These are phyloP conservation scores for Dryadula phaetusa DNA, from an alignment of 2,888 invertebrate genomes.

Conservation along the genomic window DNA sequence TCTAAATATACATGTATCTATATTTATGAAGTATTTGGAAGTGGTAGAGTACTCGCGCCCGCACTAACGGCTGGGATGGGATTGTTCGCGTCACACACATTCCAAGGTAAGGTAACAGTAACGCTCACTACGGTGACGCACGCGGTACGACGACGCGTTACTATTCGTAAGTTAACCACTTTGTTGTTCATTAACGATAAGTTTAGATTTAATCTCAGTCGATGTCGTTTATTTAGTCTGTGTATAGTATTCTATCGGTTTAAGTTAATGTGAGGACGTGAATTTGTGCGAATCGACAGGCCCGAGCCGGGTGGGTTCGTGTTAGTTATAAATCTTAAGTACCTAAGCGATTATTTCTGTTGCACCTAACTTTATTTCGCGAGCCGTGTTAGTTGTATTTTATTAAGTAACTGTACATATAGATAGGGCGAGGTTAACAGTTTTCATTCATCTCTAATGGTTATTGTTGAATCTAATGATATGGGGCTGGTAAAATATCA, in stretches of 20 bases:
- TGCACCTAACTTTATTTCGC: constrained; percentile 78
- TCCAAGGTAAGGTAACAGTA: constrained; percentile 70
- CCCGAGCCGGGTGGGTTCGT: constrained; percentile 73
- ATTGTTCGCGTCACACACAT: constrained; percentile 75
- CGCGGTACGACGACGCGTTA: constrained; percentile 55
- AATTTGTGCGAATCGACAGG: constrained; percentile 82
- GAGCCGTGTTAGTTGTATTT: constrained; percentile 77
- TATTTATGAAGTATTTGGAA: constrained; percentile 74
- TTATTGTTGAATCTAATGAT: constrained; percentile 73
- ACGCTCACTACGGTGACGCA: too few species aligned
- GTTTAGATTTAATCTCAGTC: constrained; percentile 82
- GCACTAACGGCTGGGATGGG: constrained; percentile 44
- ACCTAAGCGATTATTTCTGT: constrained; percentile 75
- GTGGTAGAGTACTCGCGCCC: constrained; percentile 65
- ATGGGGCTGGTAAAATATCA: constrained; percentile 55
- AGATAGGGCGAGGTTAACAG: constrained; percentile 77
- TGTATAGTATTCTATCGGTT: constrained; percentile 79
- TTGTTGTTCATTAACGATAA: constrained; percentile 84
- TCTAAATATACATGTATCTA: constrained; percentile 67
- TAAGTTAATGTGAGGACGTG: constrained; percentile 77
- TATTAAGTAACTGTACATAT: constrained; percentile 76
- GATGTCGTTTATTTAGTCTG: constrained; percentile 80
- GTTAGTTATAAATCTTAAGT: constrained; percentile 75
- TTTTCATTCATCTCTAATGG: constrained; percentile 69
- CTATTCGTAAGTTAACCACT: constrained; percentile 81